Evolutionary conservation across 2,113 vertebrate species (phyloP).

Genomic region (Oreochromis niloticus): DNA sequence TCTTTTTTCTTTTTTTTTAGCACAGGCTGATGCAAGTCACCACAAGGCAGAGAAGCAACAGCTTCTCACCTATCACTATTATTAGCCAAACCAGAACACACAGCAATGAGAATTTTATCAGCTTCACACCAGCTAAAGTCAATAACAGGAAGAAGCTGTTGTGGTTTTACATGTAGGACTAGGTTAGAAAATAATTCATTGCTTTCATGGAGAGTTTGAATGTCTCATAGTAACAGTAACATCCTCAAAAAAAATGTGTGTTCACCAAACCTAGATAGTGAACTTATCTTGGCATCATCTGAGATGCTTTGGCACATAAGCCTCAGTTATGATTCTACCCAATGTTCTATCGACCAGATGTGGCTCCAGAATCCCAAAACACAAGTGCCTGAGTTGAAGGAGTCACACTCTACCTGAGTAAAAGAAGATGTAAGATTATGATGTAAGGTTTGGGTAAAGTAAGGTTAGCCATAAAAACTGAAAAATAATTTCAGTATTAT

Average conservation of each 20-base stretch:
- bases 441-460: accelerated
- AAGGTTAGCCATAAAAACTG: background rate
- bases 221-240: accelerated
- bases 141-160: accelerated
- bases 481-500: background rate
- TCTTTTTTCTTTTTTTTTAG: background rate
- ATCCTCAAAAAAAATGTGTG: accelerated
- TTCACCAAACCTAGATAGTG: accelerated
- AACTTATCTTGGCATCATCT: accelerated
- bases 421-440: background rate
- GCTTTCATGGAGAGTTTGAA: background rate
- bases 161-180: background rate
- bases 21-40: accelerated
- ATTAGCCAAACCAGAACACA: background rate
- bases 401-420: accelerated
- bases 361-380: background rate
- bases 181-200: accelerated
- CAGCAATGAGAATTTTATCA: accelerated
- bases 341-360: accelerated
- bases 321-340: background rate
- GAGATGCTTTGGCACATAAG: background rate
- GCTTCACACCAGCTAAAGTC: background rate
- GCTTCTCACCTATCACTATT: background rate
- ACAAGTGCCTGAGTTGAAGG: background rate
- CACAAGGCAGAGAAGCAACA: background rate